Evolutionary conservation across 2,888 invertebrate genomes (phyloP).

Genomic region (Eupelmus urozonus): DNA sequence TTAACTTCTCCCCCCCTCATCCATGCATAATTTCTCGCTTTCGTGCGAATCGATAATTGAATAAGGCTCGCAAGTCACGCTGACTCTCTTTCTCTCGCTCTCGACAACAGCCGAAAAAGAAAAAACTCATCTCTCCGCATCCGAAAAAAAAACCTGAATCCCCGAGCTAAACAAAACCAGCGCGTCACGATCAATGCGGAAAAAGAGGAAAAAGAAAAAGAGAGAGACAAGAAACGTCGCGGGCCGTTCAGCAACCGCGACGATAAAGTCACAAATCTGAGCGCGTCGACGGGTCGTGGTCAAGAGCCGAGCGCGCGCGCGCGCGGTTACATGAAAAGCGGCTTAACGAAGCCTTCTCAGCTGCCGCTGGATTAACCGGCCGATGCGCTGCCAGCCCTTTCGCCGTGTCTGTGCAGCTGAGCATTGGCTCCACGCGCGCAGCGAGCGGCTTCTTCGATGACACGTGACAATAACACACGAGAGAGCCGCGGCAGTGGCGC

Average conservation of each 20-base stretch:
- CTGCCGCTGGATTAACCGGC: no score
- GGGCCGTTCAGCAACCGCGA: neutral
- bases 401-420: no score
- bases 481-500: neutral
- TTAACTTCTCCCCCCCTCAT: neutral
- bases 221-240: no score
- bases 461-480: constrained; percentile 61
- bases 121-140: no score
- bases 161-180: no score
- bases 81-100: no score
- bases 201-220: neutral
- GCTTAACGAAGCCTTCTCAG: constrained; percentile 71
- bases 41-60: constrained; percentile 5
- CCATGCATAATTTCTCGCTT: neutral
- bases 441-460: constrained; percentile 54
- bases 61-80: constrained; percentile 11
- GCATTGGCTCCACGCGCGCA: no score
- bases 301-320: constrained; percentile 63
- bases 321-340: constrained; percentile 72
- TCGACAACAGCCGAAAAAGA: no score
- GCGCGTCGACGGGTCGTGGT: constrained; percentile 63
- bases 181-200: neutral
- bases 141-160: no score
- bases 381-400: no score
- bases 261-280: constrained; percentile 39